Conservation (phyloP, 1,140 invertebrate genomes). For the Pogonomyrmex californicus region DNA sequence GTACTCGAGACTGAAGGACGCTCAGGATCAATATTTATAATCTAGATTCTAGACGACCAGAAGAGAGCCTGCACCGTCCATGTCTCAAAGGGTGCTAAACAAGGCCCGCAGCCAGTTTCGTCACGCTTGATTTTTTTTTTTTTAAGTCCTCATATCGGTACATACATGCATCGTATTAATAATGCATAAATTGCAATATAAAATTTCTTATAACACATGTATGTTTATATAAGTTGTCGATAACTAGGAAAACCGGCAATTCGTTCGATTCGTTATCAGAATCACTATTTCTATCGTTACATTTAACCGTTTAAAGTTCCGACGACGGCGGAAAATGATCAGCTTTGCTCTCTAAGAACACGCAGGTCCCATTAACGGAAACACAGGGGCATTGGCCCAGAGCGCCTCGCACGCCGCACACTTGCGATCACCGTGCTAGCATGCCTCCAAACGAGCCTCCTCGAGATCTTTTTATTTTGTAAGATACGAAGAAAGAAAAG, state of each 20-base stretch:
- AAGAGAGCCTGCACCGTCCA: conserved; percentile 73
- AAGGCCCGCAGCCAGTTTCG: not conserved
- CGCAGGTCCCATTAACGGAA: conserved; percentile 55
- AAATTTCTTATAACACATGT: not conserved
- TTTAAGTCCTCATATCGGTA: not conserved
- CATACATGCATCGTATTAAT: not conserved
- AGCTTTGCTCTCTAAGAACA: conserved; percentile 31
- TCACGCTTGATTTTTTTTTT: not conserved
- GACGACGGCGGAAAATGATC: conserved; percentile 41
- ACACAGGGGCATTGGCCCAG: conserved; percentile 41
- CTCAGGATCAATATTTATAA: conserved; percentile 86
- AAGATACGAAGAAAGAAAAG: conserved; percentile 27
- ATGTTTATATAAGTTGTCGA: not conserved
- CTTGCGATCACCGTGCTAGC: conserved; percentile 41
- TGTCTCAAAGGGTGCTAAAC: conserved; percentile 75
- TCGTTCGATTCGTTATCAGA: conserved; percentile 19
- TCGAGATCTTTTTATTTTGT: conserved; percentile 46
- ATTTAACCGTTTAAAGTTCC: conserved; percentile 37
- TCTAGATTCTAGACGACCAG: conserved; percentile 84
- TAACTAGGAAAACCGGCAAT: not conserved
- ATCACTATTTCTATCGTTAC: conserved; percentile 12
- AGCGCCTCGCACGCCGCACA: conserved; percentile 23
- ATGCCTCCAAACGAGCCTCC: conserved; percentile 51
- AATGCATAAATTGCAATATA: not conserved
- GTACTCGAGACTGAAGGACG: conserved; percentile 83